These are phyloP conservation scores for Glaucomys volans DNA, from an alignment of 2,113 vertebrate genomes.

Conservation along the genomic window DNA sequence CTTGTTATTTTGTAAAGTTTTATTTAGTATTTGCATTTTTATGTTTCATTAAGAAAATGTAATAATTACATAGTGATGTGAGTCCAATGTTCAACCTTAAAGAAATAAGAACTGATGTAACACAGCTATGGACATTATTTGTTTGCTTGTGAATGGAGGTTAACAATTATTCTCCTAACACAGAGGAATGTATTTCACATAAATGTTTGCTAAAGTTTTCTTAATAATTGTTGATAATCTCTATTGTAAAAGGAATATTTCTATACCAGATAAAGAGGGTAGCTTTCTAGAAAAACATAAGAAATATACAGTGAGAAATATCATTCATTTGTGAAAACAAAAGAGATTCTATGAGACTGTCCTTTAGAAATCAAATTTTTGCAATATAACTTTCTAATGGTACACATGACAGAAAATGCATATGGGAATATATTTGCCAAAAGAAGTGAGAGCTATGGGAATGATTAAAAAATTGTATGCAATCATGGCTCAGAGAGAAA, in stretches of 20 bases:
- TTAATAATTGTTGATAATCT: neutral
- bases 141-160: neutral
- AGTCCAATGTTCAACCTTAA: neutral
- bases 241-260: neutral
- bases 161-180: neutral
- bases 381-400: neutral
- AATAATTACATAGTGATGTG: neutral
- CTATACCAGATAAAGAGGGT: neutral
- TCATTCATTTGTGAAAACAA: neutral
- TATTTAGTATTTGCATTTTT: neutral
- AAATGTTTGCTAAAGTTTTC: neutral
- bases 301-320: neutral
- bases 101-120: neutral
- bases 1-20: neutral
- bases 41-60: slow-evolving; percentile 4
- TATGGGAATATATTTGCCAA: neutral
- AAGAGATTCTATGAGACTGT: neutral
- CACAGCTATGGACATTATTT: neutral
- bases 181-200: neutral
- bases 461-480: neutral
- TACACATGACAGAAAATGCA: neutral
- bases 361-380: neutral
- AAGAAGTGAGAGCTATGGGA: neutral
- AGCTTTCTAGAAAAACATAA: neutral
- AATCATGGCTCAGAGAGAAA: neutral